Evolutionary conservation across 2,888 invertebrate genomes (phyloP), one percentile per base, ranked within the genome.

Genomic region (Lagria hirta): DNA sequence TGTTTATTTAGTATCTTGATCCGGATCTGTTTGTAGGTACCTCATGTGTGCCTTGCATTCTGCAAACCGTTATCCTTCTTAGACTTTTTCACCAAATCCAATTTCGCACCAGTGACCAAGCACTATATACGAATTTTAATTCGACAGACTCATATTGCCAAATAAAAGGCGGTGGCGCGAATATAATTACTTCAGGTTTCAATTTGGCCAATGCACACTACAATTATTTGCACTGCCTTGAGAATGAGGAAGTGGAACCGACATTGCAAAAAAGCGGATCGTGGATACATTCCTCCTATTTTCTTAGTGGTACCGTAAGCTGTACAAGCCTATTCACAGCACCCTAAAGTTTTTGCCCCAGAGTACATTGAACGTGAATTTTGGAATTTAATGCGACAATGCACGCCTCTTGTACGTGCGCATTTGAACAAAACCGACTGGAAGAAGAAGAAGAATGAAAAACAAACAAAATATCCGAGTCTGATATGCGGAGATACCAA

Each of bases 331-430:
- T n/a, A n/a, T n/a, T n/a, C n/a, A n/a, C n/a, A n/a, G n/a, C n/a
- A 20, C 24, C 29, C 28, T 29, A 43, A 43, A 51, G 45, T 26
- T 22, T 44, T 51, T 44, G 45, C 51, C 41, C 48, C 51, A 48
- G 35, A 48, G 34, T 27, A 48, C 37, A 40, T 46, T 40, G 51
- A 38, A 46, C 43, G 43, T 46, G 51, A 51, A 44, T 47, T 48
- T 45, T 41, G 38, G 45, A 43, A 48, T 38, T 48, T 51, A 51
- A 51, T 51, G 44, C 22, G 51, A 51, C 51, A 51, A 45, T 51
- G 43, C 51, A 51, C 51, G 51, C 51, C 51, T 48, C 45, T 28
- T 23, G 17, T 46, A 49, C 49, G 46, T 43, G 43, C 32, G 37
- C 37, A 44, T 44, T 44, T 37, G 37, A 43, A 43, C 43, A 30